Conservation (phyloP, 2,113 vertebrate species). For the Laticauda colubrina region DNA sequence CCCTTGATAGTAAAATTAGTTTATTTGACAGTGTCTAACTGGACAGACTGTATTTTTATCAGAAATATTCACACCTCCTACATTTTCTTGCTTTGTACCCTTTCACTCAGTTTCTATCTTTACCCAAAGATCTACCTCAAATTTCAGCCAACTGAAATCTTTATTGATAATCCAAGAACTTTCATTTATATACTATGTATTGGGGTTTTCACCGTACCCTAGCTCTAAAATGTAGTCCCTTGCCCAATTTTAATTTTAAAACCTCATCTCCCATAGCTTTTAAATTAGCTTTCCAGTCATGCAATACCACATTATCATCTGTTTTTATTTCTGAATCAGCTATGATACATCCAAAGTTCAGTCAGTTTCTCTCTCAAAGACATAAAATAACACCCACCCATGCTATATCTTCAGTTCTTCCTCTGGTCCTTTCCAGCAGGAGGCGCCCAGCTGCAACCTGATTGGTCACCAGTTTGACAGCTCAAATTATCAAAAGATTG, state of each 20-base stretch:
- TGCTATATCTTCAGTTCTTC: no score
- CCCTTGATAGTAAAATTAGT: not conserved
- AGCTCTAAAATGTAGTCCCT: not conserved
- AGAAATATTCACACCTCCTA: conserved; percentile 15
- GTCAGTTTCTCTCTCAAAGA: no score
- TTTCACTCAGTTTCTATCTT: conserved; percentile 21
- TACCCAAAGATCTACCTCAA: not conserved
- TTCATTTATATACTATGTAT: not conserved
- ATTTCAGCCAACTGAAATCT: not conserved
- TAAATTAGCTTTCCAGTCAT: not conserved
- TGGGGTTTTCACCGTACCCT: not conserved
- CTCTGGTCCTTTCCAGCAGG: no score
- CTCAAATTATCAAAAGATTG: no score
- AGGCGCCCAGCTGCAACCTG: no score
- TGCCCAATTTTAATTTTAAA: not conserved
- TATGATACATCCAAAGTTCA: not conserved
- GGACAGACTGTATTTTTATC: conserved; percentile 19
- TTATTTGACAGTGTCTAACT: conserved; percentile 12
- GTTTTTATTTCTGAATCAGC: not conserved
- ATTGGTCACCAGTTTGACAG: no score
- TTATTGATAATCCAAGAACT: not conserved
- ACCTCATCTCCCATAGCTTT: not conserved
- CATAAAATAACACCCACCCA: no score
- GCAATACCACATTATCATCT: not conserved
- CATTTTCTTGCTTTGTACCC: conserved; percentile 22